Percentiles rank a stretch among this genome's conserved stretches.
These are phyloP conservation scores for Furcula furcula DNA, from an alignment of 2,888 invertebrate genomes.

Conservation along the genomic window DNA sequence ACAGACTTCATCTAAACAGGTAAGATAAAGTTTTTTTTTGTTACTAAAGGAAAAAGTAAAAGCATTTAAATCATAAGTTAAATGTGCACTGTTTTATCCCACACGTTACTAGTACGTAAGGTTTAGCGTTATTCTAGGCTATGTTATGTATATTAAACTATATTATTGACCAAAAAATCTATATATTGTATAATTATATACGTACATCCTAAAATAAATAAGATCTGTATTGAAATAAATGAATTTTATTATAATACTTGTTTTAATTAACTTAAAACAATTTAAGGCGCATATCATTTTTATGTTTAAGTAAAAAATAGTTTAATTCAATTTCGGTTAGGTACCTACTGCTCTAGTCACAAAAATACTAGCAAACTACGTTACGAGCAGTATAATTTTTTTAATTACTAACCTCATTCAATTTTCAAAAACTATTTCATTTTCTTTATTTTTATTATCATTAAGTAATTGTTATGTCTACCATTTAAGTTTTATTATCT, in stretches of 20 bases:
- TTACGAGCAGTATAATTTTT: too few relatives aligned
- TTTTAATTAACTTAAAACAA: conserved; percentile 6
- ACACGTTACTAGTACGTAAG: conserved; percentile 46
- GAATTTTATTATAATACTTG: conserved; percentile 38
- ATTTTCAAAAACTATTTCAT: too few relatives aligned
- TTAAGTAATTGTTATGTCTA: too few relatives aligned
- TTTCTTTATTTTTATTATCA: too few relatives aligned
- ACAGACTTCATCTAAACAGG: too few relatives aligned
- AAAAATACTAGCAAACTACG: too few relatives aligned
- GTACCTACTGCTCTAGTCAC: too few relatives aligned
- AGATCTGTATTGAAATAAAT: conserved; percentile 47
- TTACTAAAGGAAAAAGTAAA: conserved; percentile 35
- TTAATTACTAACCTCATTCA: too few relatives aligned
- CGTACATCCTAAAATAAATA: conserved; percentile 40
- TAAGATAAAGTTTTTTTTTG: too few relatives aligned
- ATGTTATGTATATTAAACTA: conserved; percentile 32
- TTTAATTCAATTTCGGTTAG: neutral
- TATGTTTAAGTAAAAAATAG: too few relatives aligned
- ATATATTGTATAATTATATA: conserved; percentile 34
- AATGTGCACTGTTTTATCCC: conserved; percentile 61
- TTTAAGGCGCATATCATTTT: too few relatives aligned
- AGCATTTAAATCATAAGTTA: conserved; percentile 52
- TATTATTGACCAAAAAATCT: conserved; percentile 50
- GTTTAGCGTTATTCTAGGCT: conserved; percentile 29
- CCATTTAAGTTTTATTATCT: too few relatives aligned